Percentiles rank a stretch among this genome's conserved stretches.
phyloP scores from a whole-genome alignment of 2,113 vertebrate genomes.

The Apteryx owenii region DNA sequence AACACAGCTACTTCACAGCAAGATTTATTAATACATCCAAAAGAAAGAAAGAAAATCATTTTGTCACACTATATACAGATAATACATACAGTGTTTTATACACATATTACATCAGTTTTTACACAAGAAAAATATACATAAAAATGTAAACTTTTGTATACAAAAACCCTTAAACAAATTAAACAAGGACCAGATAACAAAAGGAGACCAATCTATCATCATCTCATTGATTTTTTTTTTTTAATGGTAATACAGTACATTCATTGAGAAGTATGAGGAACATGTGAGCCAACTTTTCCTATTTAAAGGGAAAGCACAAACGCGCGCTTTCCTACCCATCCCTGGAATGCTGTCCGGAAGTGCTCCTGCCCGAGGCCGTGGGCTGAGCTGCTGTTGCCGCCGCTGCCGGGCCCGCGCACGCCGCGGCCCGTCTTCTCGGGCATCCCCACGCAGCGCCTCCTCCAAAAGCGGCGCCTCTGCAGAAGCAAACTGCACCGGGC shows the following conservation, averaged over 20 bases:
- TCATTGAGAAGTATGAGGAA: constrained; percentile 93
- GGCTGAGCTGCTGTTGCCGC: background rate
- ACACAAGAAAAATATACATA: constrained; percentile 99
- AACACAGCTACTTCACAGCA: constrained; percentile 93
- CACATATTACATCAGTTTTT: constrained; percentile 99
- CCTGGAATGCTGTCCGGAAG: constrained; percentile 50
- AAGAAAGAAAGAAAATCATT: constrained; percentile 99
- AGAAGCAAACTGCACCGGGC: constrained; percentile 24
- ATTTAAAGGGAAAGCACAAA: constrained; percentile 83
- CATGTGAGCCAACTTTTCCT: constrained; percentile 85
- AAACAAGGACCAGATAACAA: constrained; percentile 99
- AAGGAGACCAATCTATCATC: constrained; percentile 97
- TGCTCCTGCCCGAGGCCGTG: constrained; percentile 4
- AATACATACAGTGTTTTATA: constrained; percentile 99
- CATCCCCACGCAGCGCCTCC: background rate
- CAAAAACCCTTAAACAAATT: constrained; percentile 99
- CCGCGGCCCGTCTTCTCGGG: background rate
- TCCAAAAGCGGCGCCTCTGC: background rate
- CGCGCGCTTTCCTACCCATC: constrained; percentile 36
- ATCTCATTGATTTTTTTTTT: constrained; percentile 90
- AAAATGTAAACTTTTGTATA: constrained; percentile 99
- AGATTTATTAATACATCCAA: constrained; percentile 99
- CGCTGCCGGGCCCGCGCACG: background rate
- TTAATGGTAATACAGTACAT: constrained; percentile 99
- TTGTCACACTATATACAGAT: constrained; percentile 99